Percentiles rank a stretch among this genome's conserved stretches.
Conservation (phyloP, 2,797 vertebrate genomes). For the Coregonus sp. region DNA sequence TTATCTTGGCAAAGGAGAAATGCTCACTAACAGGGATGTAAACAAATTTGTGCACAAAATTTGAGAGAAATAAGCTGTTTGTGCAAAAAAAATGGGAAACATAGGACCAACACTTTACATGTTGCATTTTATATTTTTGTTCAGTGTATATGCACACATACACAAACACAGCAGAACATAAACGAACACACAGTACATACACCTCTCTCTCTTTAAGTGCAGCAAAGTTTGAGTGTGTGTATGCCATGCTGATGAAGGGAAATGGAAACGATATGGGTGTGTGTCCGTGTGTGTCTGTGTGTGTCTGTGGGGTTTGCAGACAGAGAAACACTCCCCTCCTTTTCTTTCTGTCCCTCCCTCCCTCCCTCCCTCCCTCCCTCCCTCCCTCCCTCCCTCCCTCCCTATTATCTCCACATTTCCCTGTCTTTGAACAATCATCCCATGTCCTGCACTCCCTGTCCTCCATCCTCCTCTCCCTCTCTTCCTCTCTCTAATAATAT, state of each 20-base stretch:
- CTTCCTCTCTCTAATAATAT: too few relatives aligned
- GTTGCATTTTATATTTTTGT: too few relatives aligned
- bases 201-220: too few relatives aligned
- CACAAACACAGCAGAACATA: not conserved
- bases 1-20: too few relatives aligned
- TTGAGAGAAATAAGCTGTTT: too few relatives aligned
- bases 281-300: conserved; percentile 17
- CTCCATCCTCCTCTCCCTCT: too few relatives aligned
- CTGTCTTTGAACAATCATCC: not conserved
- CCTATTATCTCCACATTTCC: not conserved
- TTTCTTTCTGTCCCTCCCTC: not conserved
- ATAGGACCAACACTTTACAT: too few relatives aligned
- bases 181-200: too few relatives aligned
- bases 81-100: too few relatives aligned
- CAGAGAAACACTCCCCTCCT: not conserved
- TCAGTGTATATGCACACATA: not conserved
- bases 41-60: too few relatives aligned
- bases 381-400: not conserved
- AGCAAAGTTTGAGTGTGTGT: not conserved
- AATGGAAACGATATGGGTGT: not conserved
- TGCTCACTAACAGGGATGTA: too few relatives aligned
- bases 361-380: not conserved
- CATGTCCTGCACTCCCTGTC: not conserved
- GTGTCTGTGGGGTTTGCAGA: conserved; percentile 5
- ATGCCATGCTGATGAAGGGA: not conserved